These are phyloP conservation scores for Danio kyathit DNA, from an alignment of 2,797 vertebrate genomes.

Conservation along the genomic window DNA sequence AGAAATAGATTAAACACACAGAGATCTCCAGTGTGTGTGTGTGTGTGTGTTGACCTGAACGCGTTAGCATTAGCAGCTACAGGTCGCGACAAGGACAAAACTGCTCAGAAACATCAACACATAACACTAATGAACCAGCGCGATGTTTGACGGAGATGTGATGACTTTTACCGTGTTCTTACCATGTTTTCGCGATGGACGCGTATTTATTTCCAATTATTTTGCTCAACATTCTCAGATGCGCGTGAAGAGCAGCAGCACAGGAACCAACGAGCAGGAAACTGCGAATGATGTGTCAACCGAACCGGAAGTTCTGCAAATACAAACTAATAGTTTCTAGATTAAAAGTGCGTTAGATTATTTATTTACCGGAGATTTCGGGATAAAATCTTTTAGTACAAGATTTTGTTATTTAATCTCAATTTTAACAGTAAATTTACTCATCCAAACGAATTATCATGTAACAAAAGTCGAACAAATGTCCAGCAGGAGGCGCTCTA, in stretches of 20 bases:
- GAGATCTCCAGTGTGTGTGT: no score
- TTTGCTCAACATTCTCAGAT: conserved; percentile 73
- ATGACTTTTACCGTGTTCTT: conserved; percentile 31
- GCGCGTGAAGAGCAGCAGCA: background rate
- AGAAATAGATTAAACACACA: no score
- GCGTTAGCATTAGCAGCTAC: conserved; percentile 38
- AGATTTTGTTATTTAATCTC: no score
- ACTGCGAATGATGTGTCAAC: background rate
- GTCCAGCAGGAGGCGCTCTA: background rate
- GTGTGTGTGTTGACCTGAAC: conserved; percentile 6
- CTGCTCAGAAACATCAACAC: background rate
- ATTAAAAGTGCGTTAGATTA: background rate
- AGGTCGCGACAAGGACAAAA: conserved; percentile 53
- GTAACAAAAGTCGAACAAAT: no score
- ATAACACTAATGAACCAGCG: background rate
- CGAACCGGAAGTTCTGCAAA: background rate
- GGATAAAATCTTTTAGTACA: no score
- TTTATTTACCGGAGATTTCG: no score
- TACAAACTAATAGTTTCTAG: background rate
- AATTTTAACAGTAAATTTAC: no score
- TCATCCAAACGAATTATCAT: no score
- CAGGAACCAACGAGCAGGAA: background rate
- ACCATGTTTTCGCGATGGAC: conserved; percentile 76
- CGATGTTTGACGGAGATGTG: rapidly evolving
- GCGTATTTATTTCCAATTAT: conserved; percentile 73